Conservation (phyloP, 2,113 vertebrate genomes). For the Cyprinus carpio region DNA sequence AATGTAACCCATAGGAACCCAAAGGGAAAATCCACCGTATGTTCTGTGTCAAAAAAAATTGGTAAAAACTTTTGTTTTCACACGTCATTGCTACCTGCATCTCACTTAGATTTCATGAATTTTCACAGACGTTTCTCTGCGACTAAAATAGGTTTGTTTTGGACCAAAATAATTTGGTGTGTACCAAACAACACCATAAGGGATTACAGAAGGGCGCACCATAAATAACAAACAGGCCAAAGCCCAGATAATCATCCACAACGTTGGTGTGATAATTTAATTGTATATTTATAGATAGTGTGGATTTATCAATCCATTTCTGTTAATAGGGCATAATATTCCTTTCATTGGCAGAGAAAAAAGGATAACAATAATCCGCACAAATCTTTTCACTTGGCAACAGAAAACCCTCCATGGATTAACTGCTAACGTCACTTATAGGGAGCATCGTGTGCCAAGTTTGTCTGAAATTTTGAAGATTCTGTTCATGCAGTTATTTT, state of each 20-base stretch:
- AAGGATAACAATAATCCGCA: neutral
- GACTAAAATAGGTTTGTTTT: constrained; percentile 15
- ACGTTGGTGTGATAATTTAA: neutral
- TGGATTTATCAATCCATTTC: neutral
- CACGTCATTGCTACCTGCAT: neutral
- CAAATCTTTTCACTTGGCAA: neutral
- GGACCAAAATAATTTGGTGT: neutral
- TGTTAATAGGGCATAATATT: neutral
- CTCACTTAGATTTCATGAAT: neutral
- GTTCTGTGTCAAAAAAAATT: too few relatives aligned
- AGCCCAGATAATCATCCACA: neutral
- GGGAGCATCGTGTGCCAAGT: neutral
- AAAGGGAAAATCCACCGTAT: too few relatives aligned
- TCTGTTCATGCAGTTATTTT: neutral
- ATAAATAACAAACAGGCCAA: neutral
- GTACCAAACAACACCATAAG: neutral
- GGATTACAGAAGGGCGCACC: neutral
- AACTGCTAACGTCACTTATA: neutral
- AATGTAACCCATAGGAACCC: too few relatives aligned
- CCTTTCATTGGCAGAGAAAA: neutral
- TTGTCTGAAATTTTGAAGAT: neutral
- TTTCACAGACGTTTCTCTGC: neutral
- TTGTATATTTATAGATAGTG: neutral
- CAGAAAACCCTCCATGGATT: neutral
- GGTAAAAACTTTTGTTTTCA: neutral